Base-by-base conservation (phyloP, 2,888 invertebrate genomes). In the Stramonita haemastoma region DNA sequence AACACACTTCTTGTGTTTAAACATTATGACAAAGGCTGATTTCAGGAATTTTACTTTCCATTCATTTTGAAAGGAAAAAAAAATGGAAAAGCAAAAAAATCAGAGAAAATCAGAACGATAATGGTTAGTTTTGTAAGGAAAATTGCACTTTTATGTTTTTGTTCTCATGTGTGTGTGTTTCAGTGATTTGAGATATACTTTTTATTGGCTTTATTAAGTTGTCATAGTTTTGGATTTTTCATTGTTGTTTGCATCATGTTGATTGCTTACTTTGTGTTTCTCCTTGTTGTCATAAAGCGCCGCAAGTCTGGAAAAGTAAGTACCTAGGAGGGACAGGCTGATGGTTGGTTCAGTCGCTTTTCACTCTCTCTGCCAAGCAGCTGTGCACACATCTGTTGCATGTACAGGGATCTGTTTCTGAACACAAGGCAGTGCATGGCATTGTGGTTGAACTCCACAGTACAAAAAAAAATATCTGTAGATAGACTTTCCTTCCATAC, bases 291-390 rank as follows among this genome's bases (percentile, higher is more conserved):
- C 46, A 46, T 46, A 87, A 92, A 91, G 88, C 84, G n/a, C 77
- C 56, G 22, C 87, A 90, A 86, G 88, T 89, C 85, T 85, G 57
- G 46, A 89, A 89, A 29, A 91, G 91, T 57, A 90, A 91, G 88
- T 84, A 60, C 70, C 89, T 89, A 15, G 88, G 89, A 88, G 91
- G 91, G 56, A 89, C 90, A 81, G 94, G 32, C 66, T 66, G 66
- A 22, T 79, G 15, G 34, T 19, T 79, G 15, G 34, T 19, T 32
- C 79, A 79, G 13, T 1, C 8, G 32, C 34, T 79, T 79, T 32
- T 32, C 79, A 79, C 79, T 15, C 17, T 79, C 11, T 8, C 15
- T 79, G 32, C 11, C 15, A 32, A 79, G 46, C 34, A 34, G 79
- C 79, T 15, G 4, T 0, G n/a, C 73, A 73, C 66, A 66, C 17